Conservation (phyloP, 2,797 vertebrate genomes). For the Chaetophractus vellerosus region DNA sequence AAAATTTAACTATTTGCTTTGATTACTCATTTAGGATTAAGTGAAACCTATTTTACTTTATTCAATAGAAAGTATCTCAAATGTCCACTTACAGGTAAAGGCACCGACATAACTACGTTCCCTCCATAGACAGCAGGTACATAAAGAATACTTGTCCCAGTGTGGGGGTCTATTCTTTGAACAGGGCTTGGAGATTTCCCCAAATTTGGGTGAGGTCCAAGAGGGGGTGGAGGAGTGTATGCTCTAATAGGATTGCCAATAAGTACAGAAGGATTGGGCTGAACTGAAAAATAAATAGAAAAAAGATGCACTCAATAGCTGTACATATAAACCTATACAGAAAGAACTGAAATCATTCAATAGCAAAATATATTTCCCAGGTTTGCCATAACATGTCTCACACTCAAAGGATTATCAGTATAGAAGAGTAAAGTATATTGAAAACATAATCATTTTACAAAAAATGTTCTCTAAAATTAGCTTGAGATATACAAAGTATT, state of each 20-base stretch:
- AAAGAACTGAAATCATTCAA: constrained; percentile 39
- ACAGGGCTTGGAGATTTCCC: constrained; percentile 99
- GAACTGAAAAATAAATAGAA: constrained; percentile 92
- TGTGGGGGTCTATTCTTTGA: constrained; percentile 98
- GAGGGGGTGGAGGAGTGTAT: constrained; percentile 96
- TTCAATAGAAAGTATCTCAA: constrained; percentile 65
- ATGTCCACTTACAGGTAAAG: constrained; percentile 95
- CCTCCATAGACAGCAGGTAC: constrained; percentile 99
- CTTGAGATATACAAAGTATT: background rate
- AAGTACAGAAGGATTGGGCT: constrained; percentile 96
- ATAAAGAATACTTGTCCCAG: constrained; percentile 98
- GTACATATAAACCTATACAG: constrained; percentile 31
- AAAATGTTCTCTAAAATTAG: constrained; percentile 19
- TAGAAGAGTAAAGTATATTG: constrained; percentile 14
- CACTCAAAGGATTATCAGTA: constrained; percentile 50
- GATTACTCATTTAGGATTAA: background rate
- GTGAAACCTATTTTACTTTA: constrained; percentile 47
- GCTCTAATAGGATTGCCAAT: constrained; percentile 98
- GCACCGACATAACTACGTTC: constrained; percentile 99
- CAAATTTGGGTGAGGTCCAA: constrained; percentile 94
- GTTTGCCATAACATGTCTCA: constrained; percentile 2
- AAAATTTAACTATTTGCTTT: background rate
- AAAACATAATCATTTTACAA: background rate
- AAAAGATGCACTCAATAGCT: constrained; percentile 58
- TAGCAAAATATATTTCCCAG: constrained; percentile 54